Conservation (phyloP, 2,113 vertebrate genomes). For the Oostethus manadensis region DNA sequence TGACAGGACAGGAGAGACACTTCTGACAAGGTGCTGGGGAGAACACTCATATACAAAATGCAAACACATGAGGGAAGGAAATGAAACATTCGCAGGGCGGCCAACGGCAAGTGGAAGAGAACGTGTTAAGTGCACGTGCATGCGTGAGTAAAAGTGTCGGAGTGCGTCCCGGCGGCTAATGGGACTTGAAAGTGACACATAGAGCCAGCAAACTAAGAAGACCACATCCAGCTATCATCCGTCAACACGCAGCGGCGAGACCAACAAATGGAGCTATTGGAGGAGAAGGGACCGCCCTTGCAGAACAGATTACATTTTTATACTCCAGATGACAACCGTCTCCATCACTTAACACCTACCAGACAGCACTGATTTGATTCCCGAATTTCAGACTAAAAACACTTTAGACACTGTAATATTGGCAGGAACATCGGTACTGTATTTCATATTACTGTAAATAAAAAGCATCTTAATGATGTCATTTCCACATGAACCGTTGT, state of each 20-base stretch:
- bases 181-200: slow-evolving; percentile 75
- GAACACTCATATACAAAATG: slow-evolving; percentile 24
- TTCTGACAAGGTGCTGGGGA: no score
- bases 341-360: slow-evolving; percentile 43
- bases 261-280: slow-evolving; percentile 72
- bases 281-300: slow-evolving; percentile 67
- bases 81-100: slow-evolving; percentile 6
- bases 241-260: slow-evolving; percentile 60
- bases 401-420: not conserved
- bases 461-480: not conserved
- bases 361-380: not conserved
- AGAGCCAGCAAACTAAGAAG: slow-evolving; percentile 68
- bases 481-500: not conserved
- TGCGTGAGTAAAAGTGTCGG: slow-evolving; percentile 38
- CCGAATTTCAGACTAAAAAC: not conserved
- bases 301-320: slow-evolving; percentile 77
- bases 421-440: not conserved
- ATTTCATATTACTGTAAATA: not conserved
- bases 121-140: slow-evolving; percentile 2
- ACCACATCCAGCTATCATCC: slow-evolving; percentile 72
- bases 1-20: slow-evolving; percentile 41
- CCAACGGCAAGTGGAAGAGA: slow-evolving; percentile 16
- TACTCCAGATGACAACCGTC: slow-evolving; percentile 53
- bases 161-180: slow-evolving; percentile 67
- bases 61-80: slow-evolving; percentile 18